A percentile compares a stretch with the other conserved stretches of the same genome.
Conservation (phyloP, 2,113 vertebrate species). For the Gambusia affinis region DNA sequence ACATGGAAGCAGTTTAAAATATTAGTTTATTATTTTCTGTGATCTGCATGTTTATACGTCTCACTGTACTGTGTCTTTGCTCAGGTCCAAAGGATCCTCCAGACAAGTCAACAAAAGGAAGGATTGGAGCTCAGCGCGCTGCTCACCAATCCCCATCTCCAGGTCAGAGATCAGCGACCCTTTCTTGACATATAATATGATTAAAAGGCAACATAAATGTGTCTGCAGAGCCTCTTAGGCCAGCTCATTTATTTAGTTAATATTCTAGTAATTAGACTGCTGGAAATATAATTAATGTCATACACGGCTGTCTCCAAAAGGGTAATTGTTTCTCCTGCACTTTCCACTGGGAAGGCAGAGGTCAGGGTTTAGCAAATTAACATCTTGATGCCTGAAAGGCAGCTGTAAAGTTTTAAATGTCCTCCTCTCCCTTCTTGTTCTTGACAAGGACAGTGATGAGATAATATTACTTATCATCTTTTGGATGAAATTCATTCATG, state of each 20-base stretch:
- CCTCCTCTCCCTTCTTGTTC: neutral
- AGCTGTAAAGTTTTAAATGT: slow-evolving; percentile 9
- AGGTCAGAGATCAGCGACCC: slow-evolving; percentile 79
- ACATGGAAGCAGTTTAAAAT: neutral
- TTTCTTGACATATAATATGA: neutral
- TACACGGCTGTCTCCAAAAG: slow-evolving; percentile 7
- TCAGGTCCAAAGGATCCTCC: slow-evolving; percentile 90
- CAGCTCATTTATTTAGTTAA: slow-evolving; percentile 25
- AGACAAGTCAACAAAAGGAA: slow-evolving; percentile 88
- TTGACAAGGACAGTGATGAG: neutral
- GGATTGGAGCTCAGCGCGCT: slow-evolving; percentile 88
- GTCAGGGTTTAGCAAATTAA: slow-evolving; percentile 11
- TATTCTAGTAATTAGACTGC: slow-evolving; percentile 23
- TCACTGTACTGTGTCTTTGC: slow-evolving; percentile 6
- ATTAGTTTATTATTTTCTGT: neutral
- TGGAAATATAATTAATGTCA: slow-evolving; percentile 35
- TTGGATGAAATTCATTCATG: neutral
- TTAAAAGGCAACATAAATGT: neutral
- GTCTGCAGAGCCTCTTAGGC: neutral
- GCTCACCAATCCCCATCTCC: slow-evolving; percentile 89
- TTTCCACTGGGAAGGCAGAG: slow-evolving; percentile 26
- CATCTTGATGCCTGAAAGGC: slow-evolving; percentile 15
- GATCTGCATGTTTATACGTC: neutral
- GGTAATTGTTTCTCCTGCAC: slow-evolving; percentile 39
- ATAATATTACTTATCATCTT: neutral